Conservation (phyloP, 1,140 invertebrate genomes). For the Drosophila simulans region DNA sequence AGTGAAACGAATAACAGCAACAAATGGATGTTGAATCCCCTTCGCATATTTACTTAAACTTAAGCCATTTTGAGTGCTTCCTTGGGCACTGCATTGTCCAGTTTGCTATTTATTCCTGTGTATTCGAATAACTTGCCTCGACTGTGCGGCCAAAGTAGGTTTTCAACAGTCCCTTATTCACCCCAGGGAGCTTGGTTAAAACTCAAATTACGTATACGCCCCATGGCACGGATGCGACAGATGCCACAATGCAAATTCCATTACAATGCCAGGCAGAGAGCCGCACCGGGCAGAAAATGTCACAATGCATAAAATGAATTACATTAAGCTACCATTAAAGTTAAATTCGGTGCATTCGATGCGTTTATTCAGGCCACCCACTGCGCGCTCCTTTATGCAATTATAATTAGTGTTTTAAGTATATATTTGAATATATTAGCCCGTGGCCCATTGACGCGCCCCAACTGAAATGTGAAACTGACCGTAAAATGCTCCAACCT, state of each 20-base stretch:
- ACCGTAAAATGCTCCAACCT: constrained; percentile 1
- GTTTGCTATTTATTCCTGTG: background rate
- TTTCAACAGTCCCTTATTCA: background rate
- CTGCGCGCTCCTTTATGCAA: constrained; percentile 17
- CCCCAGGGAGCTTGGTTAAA: constrained; percentile 8
- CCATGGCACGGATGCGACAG: constrained; percentile 11
- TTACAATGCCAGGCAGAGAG: constrained; percentile 12
- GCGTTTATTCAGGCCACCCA: background rate
- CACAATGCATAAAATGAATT: constrained; percentile 41
- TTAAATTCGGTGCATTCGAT: constrained; percentile 31
- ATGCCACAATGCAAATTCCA: constrained; percentile 55
- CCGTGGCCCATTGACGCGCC: background rate
- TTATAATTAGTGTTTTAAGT: constrained; percentile 45
- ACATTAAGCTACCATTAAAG: constrained; percentile 56
- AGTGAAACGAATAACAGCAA: constrained; percentile 1
- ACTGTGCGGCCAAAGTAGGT: constrained; percentile 1
- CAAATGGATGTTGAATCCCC: constrained; percentile 4
- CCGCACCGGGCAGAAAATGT: constrained; percentile 16
- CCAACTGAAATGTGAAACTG: background rate
- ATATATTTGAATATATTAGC: constrained; percentile 39
- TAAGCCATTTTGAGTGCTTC: background rate
- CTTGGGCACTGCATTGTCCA: background rate
- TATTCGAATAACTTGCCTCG: constrained; percentile 2
- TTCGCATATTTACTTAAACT: constrained; percentile 3
- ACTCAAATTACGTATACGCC: constrained; percentile 56